Conservation (phyloP, 2,113 vertebrate species). For the Ariopsis seemanni region DNA sequence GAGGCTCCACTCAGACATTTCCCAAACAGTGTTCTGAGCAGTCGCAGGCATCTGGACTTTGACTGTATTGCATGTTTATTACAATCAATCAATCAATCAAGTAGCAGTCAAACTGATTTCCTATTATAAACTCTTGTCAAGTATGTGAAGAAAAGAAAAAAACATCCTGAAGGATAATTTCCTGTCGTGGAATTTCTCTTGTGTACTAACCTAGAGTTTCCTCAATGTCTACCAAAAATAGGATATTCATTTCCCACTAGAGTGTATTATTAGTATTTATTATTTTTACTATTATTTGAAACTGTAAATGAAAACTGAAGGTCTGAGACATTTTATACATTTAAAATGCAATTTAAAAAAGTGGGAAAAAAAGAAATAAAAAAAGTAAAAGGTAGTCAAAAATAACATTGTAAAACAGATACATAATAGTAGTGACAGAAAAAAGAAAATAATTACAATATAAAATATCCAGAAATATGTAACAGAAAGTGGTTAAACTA, state of each 20-base stretch:
- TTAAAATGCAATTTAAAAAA: not conserved
- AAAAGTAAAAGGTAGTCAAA: not conserved
- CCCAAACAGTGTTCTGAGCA: not conserved
- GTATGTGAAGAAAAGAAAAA: not conserved
- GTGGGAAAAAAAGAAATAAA: not conserved
- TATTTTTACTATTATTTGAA: not conserved
- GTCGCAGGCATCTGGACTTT: not conserved
- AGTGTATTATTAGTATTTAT: not conserved
- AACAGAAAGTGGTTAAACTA: too few species aligned
- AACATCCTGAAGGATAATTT: not conserved
- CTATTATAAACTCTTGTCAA: not conserved
- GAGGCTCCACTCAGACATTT: not conserved
- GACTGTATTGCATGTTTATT: not conserved
- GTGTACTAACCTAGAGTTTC: not conserved
- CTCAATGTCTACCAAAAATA: not conserved
- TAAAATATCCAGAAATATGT: too few species aligned
- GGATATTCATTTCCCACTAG: not conserved
- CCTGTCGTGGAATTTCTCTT: not conserved
- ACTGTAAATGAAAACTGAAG: not conserved
- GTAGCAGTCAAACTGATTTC: not conserved
- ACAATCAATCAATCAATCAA: not conserved
- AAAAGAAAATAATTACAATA: too few species aligned
- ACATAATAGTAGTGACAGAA: too few species aligned
- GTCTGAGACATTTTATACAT: not conserved
- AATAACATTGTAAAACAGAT: too few species aligned